Base-by-base conservation (phyloP, 2,797 vertebrate genomes). In the Benthosema pterotum region DNA sequence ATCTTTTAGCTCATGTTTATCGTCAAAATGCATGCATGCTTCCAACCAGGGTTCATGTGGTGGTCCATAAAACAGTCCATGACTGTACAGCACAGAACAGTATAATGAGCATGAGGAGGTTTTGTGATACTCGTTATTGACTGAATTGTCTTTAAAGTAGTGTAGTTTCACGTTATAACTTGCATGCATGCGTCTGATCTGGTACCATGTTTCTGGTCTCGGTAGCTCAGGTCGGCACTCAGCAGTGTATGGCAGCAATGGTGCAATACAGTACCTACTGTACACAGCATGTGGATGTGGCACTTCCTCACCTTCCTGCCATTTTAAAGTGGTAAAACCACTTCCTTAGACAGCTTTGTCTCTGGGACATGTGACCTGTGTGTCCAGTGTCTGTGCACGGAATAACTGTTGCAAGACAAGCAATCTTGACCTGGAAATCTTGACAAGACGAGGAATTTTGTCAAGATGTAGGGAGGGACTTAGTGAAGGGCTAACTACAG, bases 291-390 rank as follows among this genome's bases (percentile, higher is more conserved):
- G 45, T 22, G 1, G 14, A 28, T 42, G 15, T 11, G 15, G 14
- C 51, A 79, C 80, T 86, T 87, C 83, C 83, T n/a, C n/a, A n/a
- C n/a, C n/a, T 77, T 69, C 46, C 1, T 1, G n/a, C 47, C 11
- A 14, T n/a, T 63, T 83, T 77, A 73, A 52, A 69, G 25, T 58
- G n/a, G n/a, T n/a, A n/a, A n/a, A n/a, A n/a, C n/a, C n/a, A n/a
- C n/a, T n/a, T n/a, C n/a, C n/a, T n/a, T n/a, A n/a, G n/a, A n/a
- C n/a, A n/a, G n/a, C n/a, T n/a, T n/a, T n/a, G n/a, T n/a, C n/a
- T n/a, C n/a, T n/a, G n/a, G n/a, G n/a, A n/a, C n/a, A n/a, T n/a
- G n/a, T n/a, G n/a, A n/a, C n/a, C n/a, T n/a, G n/a, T n/a, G n/a
- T n/a, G n/a, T n/a, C n/a, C n/a, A n/a, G n/a, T n/a, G n/a, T n/a